Evolutionary conservation across 2,113 vertebrate genomes (phyloP).

Genomic region (Lamprologus ornatipinnis): DNA sequence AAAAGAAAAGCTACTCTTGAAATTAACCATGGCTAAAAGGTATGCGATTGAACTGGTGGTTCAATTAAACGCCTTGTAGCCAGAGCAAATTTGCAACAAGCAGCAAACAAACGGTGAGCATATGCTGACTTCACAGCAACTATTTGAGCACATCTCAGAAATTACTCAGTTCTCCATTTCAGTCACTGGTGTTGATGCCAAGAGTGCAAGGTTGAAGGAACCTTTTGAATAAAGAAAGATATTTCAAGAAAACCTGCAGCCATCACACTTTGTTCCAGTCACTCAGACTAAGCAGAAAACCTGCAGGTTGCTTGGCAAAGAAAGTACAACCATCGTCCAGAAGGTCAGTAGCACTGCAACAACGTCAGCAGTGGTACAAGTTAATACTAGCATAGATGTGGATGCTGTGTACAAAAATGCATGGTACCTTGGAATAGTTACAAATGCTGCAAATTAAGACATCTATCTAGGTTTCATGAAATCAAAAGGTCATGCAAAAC

Average conservation of each 20-base stretch:
- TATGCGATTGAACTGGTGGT: not conserved
- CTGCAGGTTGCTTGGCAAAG: not conserved
- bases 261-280: not conserved
- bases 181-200: not conserved
- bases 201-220: not conserved
- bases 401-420: not conserved
- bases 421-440: not conserved
- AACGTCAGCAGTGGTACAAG: not conserved
- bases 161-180: not conserved
- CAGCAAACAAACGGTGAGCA: not conserved
- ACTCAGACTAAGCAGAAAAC: not conserved
- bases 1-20: not conserved
- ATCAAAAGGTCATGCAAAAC: not conserved
- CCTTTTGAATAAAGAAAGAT: not conserved
- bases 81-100: not conserved
- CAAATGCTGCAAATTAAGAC: not conserved
- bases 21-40: not conserved
- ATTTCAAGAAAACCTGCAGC: not conserved
- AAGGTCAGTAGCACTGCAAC: not conserved
- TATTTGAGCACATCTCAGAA: not conserved
- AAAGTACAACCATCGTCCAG: not conserved
- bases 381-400: not conserved
- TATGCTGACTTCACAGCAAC: not conserved
- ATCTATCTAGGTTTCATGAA: not conserved
- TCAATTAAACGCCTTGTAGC: not conserved